Evolutionary conservation across 1,140 invertebrate species (phyloP), one percentile per base, ranked within the genome.

Genomic region (Drosophila parabipectinata): DNA sequence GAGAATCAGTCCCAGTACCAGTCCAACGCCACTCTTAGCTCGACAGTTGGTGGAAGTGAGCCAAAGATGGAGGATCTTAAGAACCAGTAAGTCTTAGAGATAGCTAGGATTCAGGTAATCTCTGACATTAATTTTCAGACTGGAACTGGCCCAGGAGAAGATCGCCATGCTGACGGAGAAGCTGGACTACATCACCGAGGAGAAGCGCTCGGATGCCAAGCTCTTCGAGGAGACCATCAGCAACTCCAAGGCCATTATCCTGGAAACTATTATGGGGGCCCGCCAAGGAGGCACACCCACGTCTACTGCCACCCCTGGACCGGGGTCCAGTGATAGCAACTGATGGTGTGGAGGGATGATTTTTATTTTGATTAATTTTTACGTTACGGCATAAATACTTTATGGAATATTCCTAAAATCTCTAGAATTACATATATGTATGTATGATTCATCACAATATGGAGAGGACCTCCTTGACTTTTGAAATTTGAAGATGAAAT

Each of bases 71-170:
- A 89, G 59, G 85, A 89, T 7, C 48, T 89, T 0, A 90, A 76
- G 53, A 90, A 89, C 66, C 55, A 90, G 85, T 89, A 10, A 72
- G 77, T 67, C 26, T 37, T 4, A 4, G 12, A 4, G 26, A 28
- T 28, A 28, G 7, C 10, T 37, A n/a, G 12, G 3, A 37, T n/a
- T 3, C 1, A 0, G 2, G 3, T n/a, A 37, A 26, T 14, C 15
- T 18, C 0, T 9, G 10, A 3, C 1, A 32, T 12, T n/a, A 12
- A 5, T 45, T 47, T 26, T 48, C 18, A 91, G 88, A 53, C 57
- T 92, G 48, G 90, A 92, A 57, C 50, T 90, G 47, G 82, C 91
- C 1, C 72, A 84, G n/a, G 91, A 92, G 30, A 90, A 90, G 55
- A 89, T 91, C 8, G 66, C 75, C 26, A 73, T 90, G 68, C 44